Evolutionary conservation across 2,797 vertebrate species (phyloP).

Genomic region (Gymnoscopelus braueri): DNA sequence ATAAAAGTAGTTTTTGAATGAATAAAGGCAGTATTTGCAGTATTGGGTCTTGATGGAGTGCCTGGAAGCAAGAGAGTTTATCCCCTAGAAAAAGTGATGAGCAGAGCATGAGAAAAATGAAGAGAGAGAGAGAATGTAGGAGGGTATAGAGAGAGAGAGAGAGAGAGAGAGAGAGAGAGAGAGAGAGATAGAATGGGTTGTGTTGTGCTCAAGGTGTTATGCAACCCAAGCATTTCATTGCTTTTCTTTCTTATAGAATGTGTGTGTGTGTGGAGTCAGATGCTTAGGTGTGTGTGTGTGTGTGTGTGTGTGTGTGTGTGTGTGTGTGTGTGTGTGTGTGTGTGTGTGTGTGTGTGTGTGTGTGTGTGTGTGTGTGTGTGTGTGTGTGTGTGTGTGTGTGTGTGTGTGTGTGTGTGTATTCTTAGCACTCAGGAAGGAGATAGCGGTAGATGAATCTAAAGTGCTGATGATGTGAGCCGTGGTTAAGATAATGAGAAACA

Average conservation of each 20-base stretch:
- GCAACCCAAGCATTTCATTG: conserved; percentile 37
- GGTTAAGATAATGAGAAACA: conserved; percentile 50
- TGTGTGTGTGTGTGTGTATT: neutral
- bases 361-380: conserved; percentile 18
- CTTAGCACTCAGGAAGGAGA: conserved; percentile 31
- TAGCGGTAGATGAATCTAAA: conserved; percentile 68
- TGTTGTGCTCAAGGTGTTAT: conserved; percentile 54
- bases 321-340: conserved; percentile 28
- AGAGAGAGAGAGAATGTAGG: neutral
- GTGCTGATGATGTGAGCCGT: conserved; percentile 56
- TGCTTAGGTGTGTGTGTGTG: neutral
- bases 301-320: conserved; percentile 21
- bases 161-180: conserved; percentile 11
- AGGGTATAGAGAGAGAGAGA: neutral
- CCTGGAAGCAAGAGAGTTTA: conserved; percentile 63
- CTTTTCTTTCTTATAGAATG: no score
- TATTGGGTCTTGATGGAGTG: conserved; percentile 56
- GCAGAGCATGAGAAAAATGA: conserved; percentile 27
- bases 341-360: conserved; percentile 15
- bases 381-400: conserved; percentile 9
- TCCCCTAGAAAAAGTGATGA: conserved; percentile 67
- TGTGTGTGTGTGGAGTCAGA: neutral
- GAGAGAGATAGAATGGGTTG: conserved; percentile 23
- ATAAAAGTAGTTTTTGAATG: conserved; percentile 45
- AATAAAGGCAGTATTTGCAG: conserved; percentile 41